phyloP scores from a whole-genome alignment of 1,140 invertebrate genomes.

The Papilio polytes region DNA sequence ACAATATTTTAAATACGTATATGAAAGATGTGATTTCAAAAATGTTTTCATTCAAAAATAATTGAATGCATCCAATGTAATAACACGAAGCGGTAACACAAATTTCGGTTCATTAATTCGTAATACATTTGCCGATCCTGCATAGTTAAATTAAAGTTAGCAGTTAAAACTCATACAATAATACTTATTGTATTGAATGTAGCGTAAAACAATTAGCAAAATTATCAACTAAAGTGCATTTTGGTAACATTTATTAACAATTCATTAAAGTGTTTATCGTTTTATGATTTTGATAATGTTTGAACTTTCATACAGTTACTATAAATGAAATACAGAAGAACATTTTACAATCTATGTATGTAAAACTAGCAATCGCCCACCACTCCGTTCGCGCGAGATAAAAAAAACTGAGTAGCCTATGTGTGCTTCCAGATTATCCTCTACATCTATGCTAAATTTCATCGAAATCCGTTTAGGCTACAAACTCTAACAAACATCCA shows the following conservation, averaged over 20 bases:
- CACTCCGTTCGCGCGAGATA: too few relatives aligned
- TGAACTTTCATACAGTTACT: neutral
- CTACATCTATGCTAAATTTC: too few relatives aligned
- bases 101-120: slow-evolving; percentile 24
- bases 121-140: slow-evolving; percentile 3
- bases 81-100: slow-evolving; percentile 13
- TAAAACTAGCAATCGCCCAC: too few relatives aligned
- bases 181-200: slow-evolving; percentile 25
- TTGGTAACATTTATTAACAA: slow-evolving; percentile 20
- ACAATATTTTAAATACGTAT: too few relatives aligned
- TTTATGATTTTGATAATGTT: neutral
- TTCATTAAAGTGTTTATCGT: slow-evolving; percentile 16
- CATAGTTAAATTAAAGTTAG: slow-evolving; percentile 28
- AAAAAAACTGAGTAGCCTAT: too few relatives aligned
- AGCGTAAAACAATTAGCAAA: slow-evolving; percentile 21
- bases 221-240: slow-evolving; percentile 25
- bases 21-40: neutral
- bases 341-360: neutral
- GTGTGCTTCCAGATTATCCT: too few relatives aligned
- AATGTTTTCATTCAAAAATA: slow-evolving; percentile 21
- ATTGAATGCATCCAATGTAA: neutral
- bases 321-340: neutral
- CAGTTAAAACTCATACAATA: slow-evolving; percentile 26
- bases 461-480: too few relatives aligned
- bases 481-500: too few relatives aligned